phyloP scores from a whole-genome alignment of 2,888 invertebrate species.

The Flexamia atlantica region DNA sequence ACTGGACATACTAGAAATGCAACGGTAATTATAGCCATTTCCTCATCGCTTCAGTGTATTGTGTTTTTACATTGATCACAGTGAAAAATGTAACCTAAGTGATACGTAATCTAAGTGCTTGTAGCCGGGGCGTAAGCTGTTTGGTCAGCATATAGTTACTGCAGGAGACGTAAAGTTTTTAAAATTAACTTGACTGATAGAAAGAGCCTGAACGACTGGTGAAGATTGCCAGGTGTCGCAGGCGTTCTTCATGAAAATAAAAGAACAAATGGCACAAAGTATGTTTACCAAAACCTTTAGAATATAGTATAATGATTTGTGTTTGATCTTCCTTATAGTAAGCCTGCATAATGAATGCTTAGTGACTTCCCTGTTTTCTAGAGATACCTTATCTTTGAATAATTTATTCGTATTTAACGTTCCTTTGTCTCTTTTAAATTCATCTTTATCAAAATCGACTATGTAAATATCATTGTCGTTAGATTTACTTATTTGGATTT shows the following conservation, averaged over 20 bases:
- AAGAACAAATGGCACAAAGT: background rate
- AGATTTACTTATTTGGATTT: no score
- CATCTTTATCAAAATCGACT: no score
- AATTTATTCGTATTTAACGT: no score
- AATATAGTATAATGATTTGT: background rate
- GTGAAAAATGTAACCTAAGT: background rate
- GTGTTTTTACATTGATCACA: background rate
- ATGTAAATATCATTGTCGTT: no score
- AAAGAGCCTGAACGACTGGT: conserved; percentile 5
- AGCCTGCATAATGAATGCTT: no score
- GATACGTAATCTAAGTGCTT: no score
- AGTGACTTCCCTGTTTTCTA: no score
- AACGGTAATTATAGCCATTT: background rate
- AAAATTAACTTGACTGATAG: background rate
- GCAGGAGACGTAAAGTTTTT: background rate
- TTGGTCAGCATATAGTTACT: background rate
- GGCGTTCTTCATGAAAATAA: background rate
- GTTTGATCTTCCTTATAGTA: background rate
- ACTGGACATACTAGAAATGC: background rate
- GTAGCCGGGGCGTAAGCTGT: background rate
- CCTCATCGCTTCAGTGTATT: background rate
- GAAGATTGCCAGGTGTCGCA: background rate
- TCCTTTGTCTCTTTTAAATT: no score
- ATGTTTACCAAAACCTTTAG: background rate
- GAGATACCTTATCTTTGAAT: no score